Evolutionary conservation across 2,797 vertebrate species (phyloP), one percentile per base, ranked within the genome.

Genomic region (Cygnus olor): DNA sequence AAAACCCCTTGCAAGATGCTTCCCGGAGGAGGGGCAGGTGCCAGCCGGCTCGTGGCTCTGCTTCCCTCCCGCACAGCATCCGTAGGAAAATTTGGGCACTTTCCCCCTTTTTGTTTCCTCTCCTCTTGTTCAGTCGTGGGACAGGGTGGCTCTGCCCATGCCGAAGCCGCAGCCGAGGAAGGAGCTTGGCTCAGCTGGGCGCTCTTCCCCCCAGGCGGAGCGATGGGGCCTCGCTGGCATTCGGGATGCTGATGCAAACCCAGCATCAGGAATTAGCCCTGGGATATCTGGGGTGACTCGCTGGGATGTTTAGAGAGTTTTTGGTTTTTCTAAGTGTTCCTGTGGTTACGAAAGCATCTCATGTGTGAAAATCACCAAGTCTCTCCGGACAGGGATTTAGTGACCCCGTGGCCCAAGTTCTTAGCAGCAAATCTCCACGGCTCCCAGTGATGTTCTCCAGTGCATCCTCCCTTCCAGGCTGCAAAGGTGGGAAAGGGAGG

Each of bases 301-400:
- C 77, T 84, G 85, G 73, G 85, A 93, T 95, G 51, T 88, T 95
- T 93, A 91, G 85, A 96, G 88, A 95, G 77, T 47, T 96, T 95
- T 86, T 71, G 77, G 42, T 63, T 95, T 96, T 93, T 79, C 17
- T 80, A 61, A 94, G 80, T 96, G 91, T 58, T 94, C 63, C 32
- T 91, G 93, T 91, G 94, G 83, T 94, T 96, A 72, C 38, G 27
- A 70, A 56, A 94, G 77, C 70, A 81, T 94, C 8, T 0, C 83
- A 16, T 84, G 82, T 86, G 73, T 93, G 72, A 94, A 94, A 91
- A 94, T 94, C 82, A 93, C 82, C 66, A 57, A 19, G 38, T 93
- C 54, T 80, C 57, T 83, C 57, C 5, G 2, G 18, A 19, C 0
- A 0, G 61, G 49, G 45, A 10, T 93, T 42, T 22, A 28, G 3